Evolutionary conservation across 37 sponge, comb jelly and placozoan species (phyloP), one percentile per base, ranked within the genome.

Genomic region (Eunapius fragilis): DNA sequence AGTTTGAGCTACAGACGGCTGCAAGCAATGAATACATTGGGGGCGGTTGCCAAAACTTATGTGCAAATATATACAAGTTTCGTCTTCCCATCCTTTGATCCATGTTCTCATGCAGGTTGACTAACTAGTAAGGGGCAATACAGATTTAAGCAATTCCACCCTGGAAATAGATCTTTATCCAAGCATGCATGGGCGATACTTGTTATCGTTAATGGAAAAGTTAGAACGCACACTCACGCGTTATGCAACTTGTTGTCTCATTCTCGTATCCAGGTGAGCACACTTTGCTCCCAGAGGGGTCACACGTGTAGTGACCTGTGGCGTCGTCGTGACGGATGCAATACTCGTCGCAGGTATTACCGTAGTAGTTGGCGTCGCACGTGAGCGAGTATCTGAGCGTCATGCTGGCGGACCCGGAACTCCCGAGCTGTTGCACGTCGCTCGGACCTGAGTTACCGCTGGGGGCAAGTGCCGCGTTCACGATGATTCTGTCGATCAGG

Each of bases 361-460:
- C 89, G 77, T 92, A 88, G 76, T 34, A 88, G 78, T 92, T 92
- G 24, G 37, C 10, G 14, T 85, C 67, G 70, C 92, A 92, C 37
- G 2, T 24, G 13, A 85, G 35, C 69, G 71, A 27, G 35, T 70
- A 74, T 24, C 77, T 36, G 24, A 72, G 0, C 7, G 19, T 27
- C 30, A 83, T 69, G 6, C 32, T 67, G 45, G 36, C 86, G 37
- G 38, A 69, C 23, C 35, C 28, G 48, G 80, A 85, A 48, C 25
- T 6, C 24, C 85, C 90, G 6, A 0, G 3, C n/a, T 48, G 37
- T 48, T 23, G 68, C 0, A 14, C 0, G 19, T 13, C 6, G 27
- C 67, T 30, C 37, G 67, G 78, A 73, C 41, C 84, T 9, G 36
- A 31, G n/a, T 71, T 6, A 3, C 6, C 67, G 25, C 32, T 68